Evolutionary conservation across 2,113 vertebrate genomes (phyloP).

Genomic region (Lasiurus cinereus): DNA sequence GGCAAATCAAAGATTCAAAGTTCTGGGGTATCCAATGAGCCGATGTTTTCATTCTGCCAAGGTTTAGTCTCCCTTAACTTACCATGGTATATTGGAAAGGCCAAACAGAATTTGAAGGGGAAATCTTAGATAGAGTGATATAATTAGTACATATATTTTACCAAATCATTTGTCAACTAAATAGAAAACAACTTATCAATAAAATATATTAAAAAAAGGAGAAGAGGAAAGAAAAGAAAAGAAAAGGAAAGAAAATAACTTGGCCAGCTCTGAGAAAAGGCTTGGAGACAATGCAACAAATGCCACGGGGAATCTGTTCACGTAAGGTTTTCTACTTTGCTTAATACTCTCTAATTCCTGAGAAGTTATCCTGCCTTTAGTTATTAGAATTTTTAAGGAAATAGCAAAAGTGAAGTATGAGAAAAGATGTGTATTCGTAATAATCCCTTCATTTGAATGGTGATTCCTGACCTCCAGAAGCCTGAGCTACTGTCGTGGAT

Average conservation of each 20-base stretch:
- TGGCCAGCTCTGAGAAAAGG: background rate
- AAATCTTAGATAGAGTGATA: background rate
- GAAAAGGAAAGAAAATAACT: background rate
- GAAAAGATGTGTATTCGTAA: background rate
- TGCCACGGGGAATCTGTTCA: background rate
- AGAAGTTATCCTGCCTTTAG: background rate
- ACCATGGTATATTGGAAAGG: background rate
- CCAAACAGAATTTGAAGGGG: background rate
- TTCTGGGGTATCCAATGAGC: background rate
- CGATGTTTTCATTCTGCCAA: background rate
- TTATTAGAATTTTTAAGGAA: slow-evolving; percentile 41
- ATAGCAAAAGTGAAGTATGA: slow-evolving; percentile 1
- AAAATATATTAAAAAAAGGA: no score
- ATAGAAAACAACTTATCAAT: background rate
- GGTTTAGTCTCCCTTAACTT: background rate
- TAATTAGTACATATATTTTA: background rate
- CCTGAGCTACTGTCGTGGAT: background rate
- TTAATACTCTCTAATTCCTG: background rate
- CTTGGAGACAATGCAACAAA: background rate
- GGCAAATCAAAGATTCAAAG: background rate
- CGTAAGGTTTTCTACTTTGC: background rate
- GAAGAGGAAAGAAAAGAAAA: no score
- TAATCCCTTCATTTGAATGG: background rate
- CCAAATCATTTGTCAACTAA: background rate
- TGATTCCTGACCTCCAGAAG: background rate